phyloP scores from a whole-genome alignment of 2,888 invertebrate genomes.

The Heteromurus nitidus region DNA sequence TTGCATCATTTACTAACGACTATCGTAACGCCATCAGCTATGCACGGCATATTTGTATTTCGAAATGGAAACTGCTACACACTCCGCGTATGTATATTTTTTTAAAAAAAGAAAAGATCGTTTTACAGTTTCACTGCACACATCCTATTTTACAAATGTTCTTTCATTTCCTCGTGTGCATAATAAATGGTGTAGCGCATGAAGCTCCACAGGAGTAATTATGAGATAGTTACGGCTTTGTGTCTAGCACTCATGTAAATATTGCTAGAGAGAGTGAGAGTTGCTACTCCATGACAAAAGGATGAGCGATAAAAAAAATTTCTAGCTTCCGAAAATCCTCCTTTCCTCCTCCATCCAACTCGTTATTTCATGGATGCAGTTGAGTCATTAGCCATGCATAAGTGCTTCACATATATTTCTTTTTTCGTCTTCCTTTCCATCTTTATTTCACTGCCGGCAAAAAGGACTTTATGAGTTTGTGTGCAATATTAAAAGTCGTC shows the following conservation, averaged over 20 bases:
- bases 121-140: too few relatives aligned
- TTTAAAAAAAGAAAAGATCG: too few relatives aligned
- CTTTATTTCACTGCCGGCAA: too few relatives aligned
- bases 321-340: slow-evolving; percentile 12
- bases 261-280: too few relatives aligned
- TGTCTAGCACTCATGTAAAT: background rate
- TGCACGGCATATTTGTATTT: too few relatives aligned
- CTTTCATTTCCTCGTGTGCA: too few relatives aligned
- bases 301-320: background rate
- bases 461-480: background rate
- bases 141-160: too few relatives aligned
- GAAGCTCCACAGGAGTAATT: background rate
- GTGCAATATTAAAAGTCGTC: slow-evolving; percentile 15
- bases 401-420: slow-evolving; percentile 22
- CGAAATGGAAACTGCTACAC: too few relatives aligned
- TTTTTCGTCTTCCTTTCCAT: slow-evolving; percentile 36
- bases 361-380: slow-evolving; percentile 8
- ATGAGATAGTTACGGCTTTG: background rate
- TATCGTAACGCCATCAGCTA: too few relatives aligned
- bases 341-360: too few relatives aligned
- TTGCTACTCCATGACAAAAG: slow-evolving; percentile 1
- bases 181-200: too few relatives aligned
- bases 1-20: background rate
- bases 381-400: slow-evolving; percentile 48
- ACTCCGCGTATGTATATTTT: too few relatives aligned